These are phyloP conservation scores for Dasyprocta punctata DNA, from an alignment of 2,113 vertebrate genomes.

Conservation along the genomic window DNA sequence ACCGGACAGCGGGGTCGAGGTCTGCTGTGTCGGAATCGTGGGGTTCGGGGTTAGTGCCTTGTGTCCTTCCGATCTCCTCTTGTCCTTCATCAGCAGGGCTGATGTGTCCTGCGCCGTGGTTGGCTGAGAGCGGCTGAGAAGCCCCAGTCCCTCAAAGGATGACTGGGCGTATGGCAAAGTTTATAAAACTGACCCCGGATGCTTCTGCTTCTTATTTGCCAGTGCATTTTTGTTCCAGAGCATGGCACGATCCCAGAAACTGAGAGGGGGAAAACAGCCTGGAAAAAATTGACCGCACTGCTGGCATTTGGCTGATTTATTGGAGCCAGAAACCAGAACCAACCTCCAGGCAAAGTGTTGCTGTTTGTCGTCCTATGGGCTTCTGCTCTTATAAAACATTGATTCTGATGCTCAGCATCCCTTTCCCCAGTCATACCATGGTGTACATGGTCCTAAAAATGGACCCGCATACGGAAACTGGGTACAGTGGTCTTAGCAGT, in stretches of 20 bases:
- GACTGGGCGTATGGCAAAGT: not conserved
- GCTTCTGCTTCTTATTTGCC: constrained; percentile 27
- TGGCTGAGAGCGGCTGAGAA: not conserved
- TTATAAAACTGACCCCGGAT: not conserved
- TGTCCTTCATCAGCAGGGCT: not conserved
- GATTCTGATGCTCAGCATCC: not conserved
- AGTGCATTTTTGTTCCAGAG: constrained; percentile 2
- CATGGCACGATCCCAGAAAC: not conserved
- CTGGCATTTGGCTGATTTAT: not conserved
- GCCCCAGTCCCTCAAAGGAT: too few relatives aligned
- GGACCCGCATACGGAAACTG: not conserved
- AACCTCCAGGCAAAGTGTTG: constrained; percentile 3
- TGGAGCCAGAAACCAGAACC: constrained; percentile 26
- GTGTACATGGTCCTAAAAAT: not conserved
- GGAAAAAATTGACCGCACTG: constrained; percentile 1
- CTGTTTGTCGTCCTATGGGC: not conserved
- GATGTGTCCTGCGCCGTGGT: not conserved
- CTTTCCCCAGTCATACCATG: not conserved
- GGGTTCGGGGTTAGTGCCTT: not conserved
- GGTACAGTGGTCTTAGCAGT: not conserved
- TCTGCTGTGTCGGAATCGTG: not conserved
- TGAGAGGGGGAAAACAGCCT: not conserved
- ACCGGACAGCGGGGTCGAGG: not conserved
- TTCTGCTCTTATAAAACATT: constrained; percentile 2
- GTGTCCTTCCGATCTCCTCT: not conserved